These are phyloP conservation scores for Troilus luridus DNA, from an alignment of 2,888 invertebrate species.

Conservation along the genomic window DNA sequence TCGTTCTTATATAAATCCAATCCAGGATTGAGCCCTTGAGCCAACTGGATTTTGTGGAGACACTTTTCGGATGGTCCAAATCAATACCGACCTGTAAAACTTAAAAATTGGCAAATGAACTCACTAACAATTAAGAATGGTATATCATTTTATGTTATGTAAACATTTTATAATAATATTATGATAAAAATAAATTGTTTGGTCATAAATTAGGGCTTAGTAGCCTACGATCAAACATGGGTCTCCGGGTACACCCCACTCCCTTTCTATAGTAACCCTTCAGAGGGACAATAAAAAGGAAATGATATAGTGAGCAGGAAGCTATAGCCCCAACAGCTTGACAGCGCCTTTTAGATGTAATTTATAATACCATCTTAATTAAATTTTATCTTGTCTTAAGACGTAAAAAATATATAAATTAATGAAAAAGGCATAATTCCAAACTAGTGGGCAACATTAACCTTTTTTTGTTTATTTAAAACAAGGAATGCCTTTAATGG, in stretches of 20 bases:
- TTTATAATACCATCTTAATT: not conserved
- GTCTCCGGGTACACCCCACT: not conserved
- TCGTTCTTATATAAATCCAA: too few relatives aligned
- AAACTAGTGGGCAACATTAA: too few relatives aligned
- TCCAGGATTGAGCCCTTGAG: too few relatives aligned
- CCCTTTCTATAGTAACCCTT: not conserved
- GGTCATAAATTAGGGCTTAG: not conserved
- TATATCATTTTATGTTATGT: too few relatives aligned
- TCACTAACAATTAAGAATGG: too few relatives aligned
- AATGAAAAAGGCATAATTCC: too few relatives aligned
- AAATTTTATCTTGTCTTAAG: not conserved
- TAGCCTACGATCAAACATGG: not conserved
- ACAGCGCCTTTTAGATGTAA: not conserved
- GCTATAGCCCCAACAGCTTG: not conserved
- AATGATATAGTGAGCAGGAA: conserved; percentile 5
- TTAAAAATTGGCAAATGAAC: too few relatives aligned
- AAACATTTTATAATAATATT: not conserved
- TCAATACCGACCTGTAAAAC: too few relatives aligned
- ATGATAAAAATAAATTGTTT: not conserved
- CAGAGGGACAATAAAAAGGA: not conserved
- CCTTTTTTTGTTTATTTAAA: too few relatives aligned
- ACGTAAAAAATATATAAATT: not conserved
- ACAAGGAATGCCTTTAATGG: too few relatives aligned
- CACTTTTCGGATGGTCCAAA: too few relatives aligned
- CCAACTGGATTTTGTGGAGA: too few relatives aligned